Conservation (phyloP, 2,113 vertebrate species). For the Ochotona princeps region DNA sequence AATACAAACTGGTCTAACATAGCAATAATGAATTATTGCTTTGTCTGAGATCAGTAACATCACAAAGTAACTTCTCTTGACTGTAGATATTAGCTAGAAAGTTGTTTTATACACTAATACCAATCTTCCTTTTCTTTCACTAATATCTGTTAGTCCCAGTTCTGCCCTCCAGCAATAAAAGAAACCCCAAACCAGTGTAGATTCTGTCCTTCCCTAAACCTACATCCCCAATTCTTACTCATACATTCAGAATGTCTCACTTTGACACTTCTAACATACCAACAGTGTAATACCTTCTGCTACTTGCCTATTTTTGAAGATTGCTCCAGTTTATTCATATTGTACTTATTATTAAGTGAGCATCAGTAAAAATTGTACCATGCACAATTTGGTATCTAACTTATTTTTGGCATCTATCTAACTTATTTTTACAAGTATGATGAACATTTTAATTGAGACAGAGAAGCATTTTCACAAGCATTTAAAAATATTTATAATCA, state of each 20-base stretch:
- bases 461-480: background rate
- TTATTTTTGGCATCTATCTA: too few species aligned
- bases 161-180: background rate
- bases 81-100: background rate
- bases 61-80: background rate
- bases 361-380: background rate
- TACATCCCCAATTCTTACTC: background rate
- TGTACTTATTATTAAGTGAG: background rate
- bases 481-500: background rate
- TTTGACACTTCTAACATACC: background rate
- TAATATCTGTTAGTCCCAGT: background rate
- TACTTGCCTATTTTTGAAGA: background rate
- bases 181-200: background rate
- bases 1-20: background rate
- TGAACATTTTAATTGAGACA: background rate
- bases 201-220: background rate
- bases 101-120: background rate
- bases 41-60: background rate
- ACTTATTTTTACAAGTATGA: background rate
- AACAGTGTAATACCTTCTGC: background rate
- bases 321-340: background rate
- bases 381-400: background rate
- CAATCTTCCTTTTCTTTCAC: background rate
- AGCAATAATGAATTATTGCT: background rate
- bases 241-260: background rate